Evolutionary conservation across 1,140 invertebrate species (phyloP).

Genomic region (Temnothorax curvispinosus): DNA sequence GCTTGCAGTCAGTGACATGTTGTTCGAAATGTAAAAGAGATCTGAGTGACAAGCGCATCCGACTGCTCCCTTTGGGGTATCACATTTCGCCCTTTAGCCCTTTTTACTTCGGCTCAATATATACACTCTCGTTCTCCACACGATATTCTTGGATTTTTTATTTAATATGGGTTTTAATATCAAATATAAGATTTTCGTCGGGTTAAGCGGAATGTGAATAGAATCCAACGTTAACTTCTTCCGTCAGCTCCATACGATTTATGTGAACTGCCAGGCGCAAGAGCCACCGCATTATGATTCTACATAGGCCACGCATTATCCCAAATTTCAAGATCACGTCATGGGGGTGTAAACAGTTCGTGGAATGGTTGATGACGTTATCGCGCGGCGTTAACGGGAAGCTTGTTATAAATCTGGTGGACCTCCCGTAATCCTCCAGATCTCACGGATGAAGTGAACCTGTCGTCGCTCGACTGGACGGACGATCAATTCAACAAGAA

Average conservation of each 20-base stretch:
- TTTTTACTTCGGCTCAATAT: neutral
- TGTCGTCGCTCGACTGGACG: neutral
- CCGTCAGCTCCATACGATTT: neutral
- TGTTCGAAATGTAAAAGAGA: conserved; percentile 45
- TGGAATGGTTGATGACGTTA: neutral
- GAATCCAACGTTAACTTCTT: neutral
- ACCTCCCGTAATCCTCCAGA: neutral
- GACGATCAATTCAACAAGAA: neutral
- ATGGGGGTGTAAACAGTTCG: neutral
- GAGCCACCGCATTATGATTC: neutral
- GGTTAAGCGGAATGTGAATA: neutral
- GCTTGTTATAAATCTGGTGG: neutral
- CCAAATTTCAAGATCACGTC: conserved; percentile 11
- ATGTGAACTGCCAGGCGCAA: neutral
- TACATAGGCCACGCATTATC: neutral
- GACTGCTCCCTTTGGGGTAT: conserved; percentile 10
- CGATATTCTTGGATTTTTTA: neutral
- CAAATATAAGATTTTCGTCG: neutral
- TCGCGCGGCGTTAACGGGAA: neutral
- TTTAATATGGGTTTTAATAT: neutral
- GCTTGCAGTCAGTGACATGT: conserved; percentile 1
- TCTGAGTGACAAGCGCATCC: conserved; percentile 15
- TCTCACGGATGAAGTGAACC: neutral
- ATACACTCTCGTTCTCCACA: neutral
- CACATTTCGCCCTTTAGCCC: conserved; percentile 11